These are phyloP conservation scores for Nycticorax nycticorax DNA, from an alignment of 2,113 vertebrate species.

Conservation along the genomic window DNA sequence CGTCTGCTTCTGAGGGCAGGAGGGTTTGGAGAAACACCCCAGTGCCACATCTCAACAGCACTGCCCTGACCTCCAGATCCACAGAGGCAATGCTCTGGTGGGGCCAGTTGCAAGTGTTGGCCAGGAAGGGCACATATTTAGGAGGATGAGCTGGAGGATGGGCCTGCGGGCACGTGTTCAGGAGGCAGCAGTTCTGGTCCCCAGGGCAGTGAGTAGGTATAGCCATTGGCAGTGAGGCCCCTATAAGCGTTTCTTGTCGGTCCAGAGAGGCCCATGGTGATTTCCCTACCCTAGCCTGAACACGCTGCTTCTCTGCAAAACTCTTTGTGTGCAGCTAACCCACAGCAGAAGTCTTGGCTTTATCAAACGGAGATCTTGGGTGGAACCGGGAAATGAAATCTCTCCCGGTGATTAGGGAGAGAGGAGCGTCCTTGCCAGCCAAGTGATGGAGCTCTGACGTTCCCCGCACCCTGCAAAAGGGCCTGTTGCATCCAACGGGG, in stretches of 20 bases:
- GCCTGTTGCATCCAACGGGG: not conserved
- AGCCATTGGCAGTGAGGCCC: not conserved
- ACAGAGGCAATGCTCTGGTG: not conserved
- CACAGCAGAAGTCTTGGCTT: not conserved
- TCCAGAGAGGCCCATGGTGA: not conserved
- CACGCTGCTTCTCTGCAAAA: not conserved
- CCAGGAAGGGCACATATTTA: not conserved
- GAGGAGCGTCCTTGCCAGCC: not conserved
- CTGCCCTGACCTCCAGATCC: not conserved
- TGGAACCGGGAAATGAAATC: slow-evolving; percentile 55
- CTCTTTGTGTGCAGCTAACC: not conserved
- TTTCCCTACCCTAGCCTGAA: not conserved
- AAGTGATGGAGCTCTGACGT: slow-evolving; percentile 6
- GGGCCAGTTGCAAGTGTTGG: not conserved
- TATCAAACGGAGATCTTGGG: slow-evolving; percentile 53
- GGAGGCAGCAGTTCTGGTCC: not conserved
- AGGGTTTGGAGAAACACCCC: not conserved
- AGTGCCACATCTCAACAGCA: not conserved
- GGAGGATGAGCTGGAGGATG: not conserved
- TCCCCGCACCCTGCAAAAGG: not conserved
- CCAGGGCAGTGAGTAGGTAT: not conserved
- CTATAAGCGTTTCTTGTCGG: not conserved
- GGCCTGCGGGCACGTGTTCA: not conserved
- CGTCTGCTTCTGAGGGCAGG: not conserved
- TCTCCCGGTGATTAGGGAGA: not conserved